Percentiles rank a stretch among this genome's conserved stretches.
phyloP scores from a whole-genome alignment of 2,797 vertebrate genomes.

The Gymnodraco acuticeps region DNA sequence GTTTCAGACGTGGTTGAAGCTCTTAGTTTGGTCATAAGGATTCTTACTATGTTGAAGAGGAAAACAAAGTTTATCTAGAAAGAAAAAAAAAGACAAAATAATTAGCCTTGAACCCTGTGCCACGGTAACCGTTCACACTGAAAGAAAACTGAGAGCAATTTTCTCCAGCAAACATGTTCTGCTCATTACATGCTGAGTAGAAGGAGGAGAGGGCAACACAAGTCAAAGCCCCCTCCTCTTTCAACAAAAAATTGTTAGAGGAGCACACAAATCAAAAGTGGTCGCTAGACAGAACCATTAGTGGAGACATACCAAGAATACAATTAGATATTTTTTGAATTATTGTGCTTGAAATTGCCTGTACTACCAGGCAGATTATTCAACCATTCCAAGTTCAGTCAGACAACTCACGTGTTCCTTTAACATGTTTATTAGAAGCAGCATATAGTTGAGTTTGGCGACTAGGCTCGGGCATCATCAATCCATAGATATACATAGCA shows the following conservation, averaged over 20 bases:
- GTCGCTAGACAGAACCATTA: constrained; percentile 15
- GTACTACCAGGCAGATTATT: constrained; percentile 29
- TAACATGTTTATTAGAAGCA: too few species aligned
- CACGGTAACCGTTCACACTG: constrained; percentile 7
- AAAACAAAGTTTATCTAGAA: constrained; percentile 96
- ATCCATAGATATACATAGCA: too few species aligned
- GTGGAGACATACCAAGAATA: constrained; percentile 17
- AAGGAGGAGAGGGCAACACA: constrained; percentile 20
- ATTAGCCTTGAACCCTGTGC: constrained; percentile 25
- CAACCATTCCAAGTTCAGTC: background rate
- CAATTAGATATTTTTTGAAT: constrained; percentile 14
- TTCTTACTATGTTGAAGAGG: constrained; percentile 98
- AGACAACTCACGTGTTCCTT: too few species aligned
- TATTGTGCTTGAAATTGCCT: background rate
- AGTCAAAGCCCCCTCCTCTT: constrained; percentile 25
- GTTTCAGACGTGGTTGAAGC: constrained; percentile 97
- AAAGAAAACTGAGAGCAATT: constrained; percentile 19
- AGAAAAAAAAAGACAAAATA: constrained; percentile 24
- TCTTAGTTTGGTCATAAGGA: constrained; percentile 97
- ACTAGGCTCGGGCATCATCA: too few species aligned
- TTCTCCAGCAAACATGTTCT: constrained; percentile 9
- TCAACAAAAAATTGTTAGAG: constrained; percentile 16
- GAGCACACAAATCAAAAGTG: constrained; percentile 8
- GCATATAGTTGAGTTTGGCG: too few species aligned
- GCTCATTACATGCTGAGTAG: constrained; percentile 39